Evolutionary conservation across 1,140 invertebrate species (phyloP).

Genomic region (Drosophila pectinifera): DNA sequence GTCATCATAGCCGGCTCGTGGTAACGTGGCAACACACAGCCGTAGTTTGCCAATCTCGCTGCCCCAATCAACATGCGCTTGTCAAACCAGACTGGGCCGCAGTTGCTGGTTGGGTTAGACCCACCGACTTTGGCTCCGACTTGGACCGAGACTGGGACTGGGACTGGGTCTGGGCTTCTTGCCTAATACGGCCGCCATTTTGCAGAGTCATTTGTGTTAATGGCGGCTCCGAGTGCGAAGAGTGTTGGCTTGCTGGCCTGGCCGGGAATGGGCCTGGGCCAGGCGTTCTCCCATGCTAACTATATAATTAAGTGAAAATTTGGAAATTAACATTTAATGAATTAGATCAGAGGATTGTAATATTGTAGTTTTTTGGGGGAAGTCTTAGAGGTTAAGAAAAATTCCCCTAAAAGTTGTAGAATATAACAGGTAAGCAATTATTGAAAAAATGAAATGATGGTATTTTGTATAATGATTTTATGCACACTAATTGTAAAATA

Average conservation of each 20-base stretch:
- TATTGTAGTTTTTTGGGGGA: background rate
- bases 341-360: background rate
- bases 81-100: conserved; percentile 61
- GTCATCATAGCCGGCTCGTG: conserved; percentile 23
- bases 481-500: no score
- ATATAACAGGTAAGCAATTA: no score
- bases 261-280: background rate
- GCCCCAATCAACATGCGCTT: conserved; percentile 81
- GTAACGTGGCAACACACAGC: conserved; percentile 26
- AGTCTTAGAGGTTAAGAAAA: background rate
- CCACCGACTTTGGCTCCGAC: conserved; percentile 30
- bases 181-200: conserved; percentile 80
- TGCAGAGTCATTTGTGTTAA: conserved; percentile 82
- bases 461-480: background rate
- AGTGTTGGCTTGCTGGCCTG: conserved; percentile 24
- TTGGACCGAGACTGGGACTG: conserved; percentile 4
- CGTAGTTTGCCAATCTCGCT: conserved; percentile 73
- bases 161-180: conserved; percentile 51
- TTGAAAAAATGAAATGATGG: no score
- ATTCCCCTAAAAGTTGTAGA: background rate
- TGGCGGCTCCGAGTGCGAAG: conserved; percentile 62
- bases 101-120: conserved; percentile 48
- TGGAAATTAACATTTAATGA: conserved; percentile 49
- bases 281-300: conserved; percentile 18
- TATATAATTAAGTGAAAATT: conserved; percentile 46